phyloP scores from a whole-genome alignment of 2,888 invertebrate genomes.

The Byasa hedistus region DNA sequence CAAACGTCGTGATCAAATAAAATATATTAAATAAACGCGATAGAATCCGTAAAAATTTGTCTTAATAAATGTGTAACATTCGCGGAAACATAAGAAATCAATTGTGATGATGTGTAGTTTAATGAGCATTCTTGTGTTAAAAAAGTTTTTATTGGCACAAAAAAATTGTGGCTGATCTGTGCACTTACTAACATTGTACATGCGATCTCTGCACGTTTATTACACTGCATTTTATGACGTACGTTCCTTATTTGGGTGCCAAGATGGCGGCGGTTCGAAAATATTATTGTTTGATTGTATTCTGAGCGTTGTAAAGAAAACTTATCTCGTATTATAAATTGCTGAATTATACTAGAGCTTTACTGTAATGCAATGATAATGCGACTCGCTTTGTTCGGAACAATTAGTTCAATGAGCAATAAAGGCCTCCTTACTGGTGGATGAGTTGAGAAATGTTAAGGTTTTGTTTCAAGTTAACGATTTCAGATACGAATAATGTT shows the following conservation, averaged over 20 bases:
- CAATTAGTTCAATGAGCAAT: conserved; percentile 21
- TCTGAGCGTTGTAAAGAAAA: conserved; percentile 36
- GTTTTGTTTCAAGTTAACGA: conserved; percentile 13
- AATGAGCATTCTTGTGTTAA: too few species aligned
- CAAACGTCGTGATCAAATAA: too few species aligned
- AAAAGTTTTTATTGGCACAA: too few species aligned
- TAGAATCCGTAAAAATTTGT: too few species aligned
- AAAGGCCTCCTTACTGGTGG: neutral
- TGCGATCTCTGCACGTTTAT: conserved; percentile 26
- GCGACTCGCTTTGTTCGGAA: conserved; percentile 13
- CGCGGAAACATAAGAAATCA: too few species aligned
- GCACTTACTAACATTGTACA: neutral
- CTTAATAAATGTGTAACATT: too few species aligned
- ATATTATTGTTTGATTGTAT: conserved; percentile 39
- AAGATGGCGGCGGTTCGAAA: conserved; percentile 33
- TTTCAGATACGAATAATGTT: conserved; percentile 4
- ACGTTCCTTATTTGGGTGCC: conserved; percentile 25
- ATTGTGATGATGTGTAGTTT: too few species aligned
- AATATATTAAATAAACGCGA: too few species aligned
- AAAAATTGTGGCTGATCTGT: conserved; percentile 4
- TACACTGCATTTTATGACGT: conserved; percentile 27
- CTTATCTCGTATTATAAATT: conserved; percentile 35
- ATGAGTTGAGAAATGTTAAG: conserved; percentile 2
- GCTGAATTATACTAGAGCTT: conserved; percentile 27
- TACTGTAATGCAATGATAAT: conserved; percentile 29